Percentiles rank a stretch among this genome's conserved stretches.
phyloP scores from a whole-genome alignment of 37 sponge, comb jelly and placozoan species.

The Ephydatia muelleri region DNA sequence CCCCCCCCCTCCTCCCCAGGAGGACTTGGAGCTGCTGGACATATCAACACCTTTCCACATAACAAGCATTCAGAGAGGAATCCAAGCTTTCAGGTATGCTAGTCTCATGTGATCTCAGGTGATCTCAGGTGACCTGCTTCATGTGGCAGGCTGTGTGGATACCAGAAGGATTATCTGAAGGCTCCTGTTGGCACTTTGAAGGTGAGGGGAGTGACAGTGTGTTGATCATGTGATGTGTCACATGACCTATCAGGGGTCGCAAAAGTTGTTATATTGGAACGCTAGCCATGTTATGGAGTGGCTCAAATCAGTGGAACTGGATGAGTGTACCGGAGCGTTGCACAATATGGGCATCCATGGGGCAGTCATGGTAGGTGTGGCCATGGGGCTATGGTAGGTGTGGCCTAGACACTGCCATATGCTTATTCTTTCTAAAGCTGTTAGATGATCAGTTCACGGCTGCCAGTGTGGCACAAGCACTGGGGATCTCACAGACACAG shows the following conservation, averaged over 20 bases:
- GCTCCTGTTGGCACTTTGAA: not conserved
- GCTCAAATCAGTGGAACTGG: constrained; percentile 62
- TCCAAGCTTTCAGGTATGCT: constrained; percentile 73
- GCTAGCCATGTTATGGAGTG: constrained; percentile 47
- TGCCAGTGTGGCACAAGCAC: constrained; percentile 45
- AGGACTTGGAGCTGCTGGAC: constrained; percentile 56
- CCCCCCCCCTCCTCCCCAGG: constrained; percentile 23
- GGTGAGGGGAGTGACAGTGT: not conserved
- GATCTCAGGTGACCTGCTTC: not conserved
- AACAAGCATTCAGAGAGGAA: constrained; percentile 60
- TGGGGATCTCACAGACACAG: constrained; percentile 48
- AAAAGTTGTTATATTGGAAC: constrained; percentile 69
- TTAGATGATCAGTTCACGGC: constrained; percentile 71
- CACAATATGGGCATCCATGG: constrained; percentile 64
- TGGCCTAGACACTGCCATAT: not conserved
- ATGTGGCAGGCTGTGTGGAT: constrained; percentile 37
- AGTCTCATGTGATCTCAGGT: too few species aligned
- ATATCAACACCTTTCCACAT: constrained; percentile 58
- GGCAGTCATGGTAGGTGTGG: constrained; percentile 58
- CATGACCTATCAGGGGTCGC: constrained; percentile 37
- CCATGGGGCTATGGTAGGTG: not conserved
- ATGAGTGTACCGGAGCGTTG: constrained; percentile 28
- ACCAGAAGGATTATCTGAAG: constrained; percentile 46
- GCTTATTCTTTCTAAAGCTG: constrained; percentile 17
- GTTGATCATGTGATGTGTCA: not conserved